Percentiles rank a stretch among this genome's conserved stretches.
These are phyloP conservation scores for Sphaeridia pumilis DNA, from an alignment of 2,888 invertebrate genomes.

Conservation along the genomic window DNA sequence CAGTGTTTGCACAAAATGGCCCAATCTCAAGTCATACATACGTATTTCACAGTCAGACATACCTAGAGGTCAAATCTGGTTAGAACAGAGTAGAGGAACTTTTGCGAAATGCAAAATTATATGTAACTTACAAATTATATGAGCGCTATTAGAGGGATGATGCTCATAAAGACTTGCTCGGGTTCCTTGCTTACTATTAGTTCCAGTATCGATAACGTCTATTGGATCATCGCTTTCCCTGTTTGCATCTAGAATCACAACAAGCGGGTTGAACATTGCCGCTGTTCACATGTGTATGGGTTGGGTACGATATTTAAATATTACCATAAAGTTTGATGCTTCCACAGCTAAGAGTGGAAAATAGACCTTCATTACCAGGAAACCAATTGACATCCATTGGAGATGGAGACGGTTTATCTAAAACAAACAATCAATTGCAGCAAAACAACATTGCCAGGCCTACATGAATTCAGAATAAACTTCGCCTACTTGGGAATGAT, in stretches of 20 bases:
- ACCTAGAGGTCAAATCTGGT: conserved; percentile 10
- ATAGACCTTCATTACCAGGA: conserved; percentile 10
- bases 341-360: conserved; percentile 10
- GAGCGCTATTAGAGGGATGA: conserved; percentile 14
- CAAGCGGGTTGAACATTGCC: neutral
- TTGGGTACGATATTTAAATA: too few relatives aligned
- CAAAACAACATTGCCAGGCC: neutral
- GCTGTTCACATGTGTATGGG: too few relatives aligned
- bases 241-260: conserved; percentile 8
- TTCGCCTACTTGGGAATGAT: conserved; percentile 12
- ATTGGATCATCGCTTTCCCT: conserved; percentile 11
- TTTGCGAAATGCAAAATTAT: too few relatives aligned
- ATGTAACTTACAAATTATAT: neutral
- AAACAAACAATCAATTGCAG: neutral
- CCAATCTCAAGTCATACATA: conserved; percentile 15
- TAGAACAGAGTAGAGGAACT: too few relatives aligned
- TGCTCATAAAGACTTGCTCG: conserved; percentile 7
- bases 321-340: conserved; percentile 8
- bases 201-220: conserved; percentile 6
- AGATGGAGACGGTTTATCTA: conserved; percentile 12
- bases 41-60: conserved; percentile 9
- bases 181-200: conserved; percentile 11
- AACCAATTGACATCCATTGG: conserved; percentile 15
- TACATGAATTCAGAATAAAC: neutral
- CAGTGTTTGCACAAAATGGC: conserved; percentile 13